phyloP scores from a whole-genome alignment of 2,113 vertebrate genomes.

The Xiphophorus maculatus region DNA sequence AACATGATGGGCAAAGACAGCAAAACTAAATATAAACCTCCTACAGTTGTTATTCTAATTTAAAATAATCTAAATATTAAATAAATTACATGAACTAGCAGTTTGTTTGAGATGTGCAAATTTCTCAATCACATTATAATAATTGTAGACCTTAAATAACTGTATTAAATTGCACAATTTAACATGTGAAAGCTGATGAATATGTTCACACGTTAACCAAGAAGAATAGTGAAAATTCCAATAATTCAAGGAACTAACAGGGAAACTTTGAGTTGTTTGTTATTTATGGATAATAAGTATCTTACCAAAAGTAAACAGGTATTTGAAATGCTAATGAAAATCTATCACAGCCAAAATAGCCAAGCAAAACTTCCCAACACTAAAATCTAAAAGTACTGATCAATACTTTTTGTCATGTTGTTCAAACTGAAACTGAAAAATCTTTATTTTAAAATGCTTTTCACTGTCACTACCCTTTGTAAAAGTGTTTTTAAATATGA shows the following conservation, averaged over 20 bases:
- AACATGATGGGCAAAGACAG: slow-evolving; percentile 54
- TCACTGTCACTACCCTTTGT: background rate
- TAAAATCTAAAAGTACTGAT: background rate
- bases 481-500: background rate
- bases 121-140: background rate
- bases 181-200: background rate
- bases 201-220: background rate
- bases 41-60: background rate
- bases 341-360: too few species aligned
- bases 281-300: too few species aligned
- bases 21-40: slow-evolving; percentile 37
- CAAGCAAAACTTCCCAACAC: background rate
- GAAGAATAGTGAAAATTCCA: background rate
- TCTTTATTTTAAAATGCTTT: background rate
- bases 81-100: background rate
- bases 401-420: background rate
- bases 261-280: background rate
- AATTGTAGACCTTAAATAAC: background rate
- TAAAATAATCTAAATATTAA: background rate
- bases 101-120: background rate
- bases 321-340: background rate
- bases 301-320: too few species aligned
- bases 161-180: background rate
- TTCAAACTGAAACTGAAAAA: background rate
- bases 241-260: background rate